Evolutionary conservation across 2,888 invertebrate genomes (phyloP).

Genomic region (Physocephala rufipes): DNA sequence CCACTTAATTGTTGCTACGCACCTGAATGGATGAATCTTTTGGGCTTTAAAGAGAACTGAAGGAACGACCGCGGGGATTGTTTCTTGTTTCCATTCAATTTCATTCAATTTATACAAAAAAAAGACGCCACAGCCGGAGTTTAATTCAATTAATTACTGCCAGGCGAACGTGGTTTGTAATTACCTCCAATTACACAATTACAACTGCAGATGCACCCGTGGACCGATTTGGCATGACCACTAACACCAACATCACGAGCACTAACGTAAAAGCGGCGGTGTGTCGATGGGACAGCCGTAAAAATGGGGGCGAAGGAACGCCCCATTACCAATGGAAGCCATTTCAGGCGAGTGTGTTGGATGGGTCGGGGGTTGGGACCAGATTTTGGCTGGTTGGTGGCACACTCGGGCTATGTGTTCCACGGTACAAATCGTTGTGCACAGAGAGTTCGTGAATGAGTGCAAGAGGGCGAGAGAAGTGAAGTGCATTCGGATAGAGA

Average conservation of each 20-base stretch:
- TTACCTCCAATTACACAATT: conserved; percentile 51
- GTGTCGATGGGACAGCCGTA: background rate
- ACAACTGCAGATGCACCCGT: conserved; percentile 34
- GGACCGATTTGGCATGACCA: too few species aligned
- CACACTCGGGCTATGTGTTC: background rate
- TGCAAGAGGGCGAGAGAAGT: background rate
- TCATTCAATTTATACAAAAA: conserved; percentile 27
- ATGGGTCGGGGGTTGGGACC: background rate
- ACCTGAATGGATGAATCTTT: background rate
- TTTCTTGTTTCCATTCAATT: conserved; percentile 31
- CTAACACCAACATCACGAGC: background rate
- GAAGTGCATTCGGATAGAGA: background rate
- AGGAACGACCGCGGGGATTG: conserved; percentile 8
- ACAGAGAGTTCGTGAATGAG: background rate
- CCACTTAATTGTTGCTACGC: background rate
- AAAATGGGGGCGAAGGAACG: background rate
- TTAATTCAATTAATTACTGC: conserved; percentile 44
- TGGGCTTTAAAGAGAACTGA: too few species aligned
- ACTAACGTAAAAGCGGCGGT: background rate
- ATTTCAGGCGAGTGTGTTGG: background rate
- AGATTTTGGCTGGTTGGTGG: background rate
- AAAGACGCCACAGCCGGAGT: conserved; percentile 23
- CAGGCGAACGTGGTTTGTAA: conserved; percentile 42
- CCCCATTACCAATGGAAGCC: background rate
- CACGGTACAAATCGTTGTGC: background rate